Base-by-base conservation (phyloP, 2,797 vertebrate species). In the Chromis chromis region DNA sequence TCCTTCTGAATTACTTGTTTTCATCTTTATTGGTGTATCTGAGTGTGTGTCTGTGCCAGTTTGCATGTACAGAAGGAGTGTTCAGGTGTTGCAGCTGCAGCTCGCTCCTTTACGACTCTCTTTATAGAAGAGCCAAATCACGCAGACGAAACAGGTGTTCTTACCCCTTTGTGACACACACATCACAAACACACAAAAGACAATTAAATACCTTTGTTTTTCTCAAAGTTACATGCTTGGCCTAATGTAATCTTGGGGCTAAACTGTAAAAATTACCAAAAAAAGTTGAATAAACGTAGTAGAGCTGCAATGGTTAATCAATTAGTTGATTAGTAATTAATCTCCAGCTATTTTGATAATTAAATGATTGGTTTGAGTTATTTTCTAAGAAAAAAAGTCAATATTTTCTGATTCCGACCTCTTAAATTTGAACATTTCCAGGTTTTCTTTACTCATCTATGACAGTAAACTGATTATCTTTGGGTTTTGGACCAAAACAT, bases 131-230 rank as follows among this genome's bases (percentile, higher is more conserved):
- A 77, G 31, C 54, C 9, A 40, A 49, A 63, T 27, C 27, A 50
- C 0, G 4, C 9, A 4, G 48, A 33, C 2, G 0, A 73, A 85
- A 81, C 82, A 76, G 75, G 74, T 81, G 71, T 78, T 44, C 60
- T 72, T n/a, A 31, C 5, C 6, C 2, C 2, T 36, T 8, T 17
- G 4, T 66, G 44, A 70, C 21, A 39, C 46, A 61, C 24, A 31
- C 24, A 31, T 24, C 13, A 11, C 24, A 59, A 36, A 71, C 33
- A n/a, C 39, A 33, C 40, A 31, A 10, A 25, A 10, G n/a, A 13
- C 2, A 39, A 13, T 50, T 2, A 46, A 67, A 48, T 2, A 8
- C 3, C 33, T 33, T 33, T 46, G 44, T 0, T 17, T 55, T 10
- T 46, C 24, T 33, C 16, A 16, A 19, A 74, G 65, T 50, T 3